A percentile compares a stretch with the other conserved stretches of the same genome.
These are phyloP conservation scores for Nixonia krombeini DNA, from an alignment of 1,140 invertebrate genomes.

Conservation along the genomic window DNA sequence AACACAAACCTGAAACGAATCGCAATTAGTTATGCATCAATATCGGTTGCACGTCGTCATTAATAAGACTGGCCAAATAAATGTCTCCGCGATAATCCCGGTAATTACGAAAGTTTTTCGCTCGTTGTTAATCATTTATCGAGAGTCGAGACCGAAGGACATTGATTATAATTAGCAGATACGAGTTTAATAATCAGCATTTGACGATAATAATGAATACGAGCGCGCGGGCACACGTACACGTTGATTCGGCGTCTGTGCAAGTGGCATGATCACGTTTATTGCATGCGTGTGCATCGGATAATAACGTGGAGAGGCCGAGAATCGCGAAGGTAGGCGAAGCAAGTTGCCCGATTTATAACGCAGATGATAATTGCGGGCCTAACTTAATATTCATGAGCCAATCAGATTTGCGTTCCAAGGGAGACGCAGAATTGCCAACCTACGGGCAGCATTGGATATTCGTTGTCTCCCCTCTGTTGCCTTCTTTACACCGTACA, in stretches of 20 bases:
- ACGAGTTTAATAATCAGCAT: constrained; percentile 71
- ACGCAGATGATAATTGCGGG: constrained; percentile 72
- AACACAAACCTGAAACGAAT: too few species aligned
- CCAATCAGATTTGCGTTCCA: constrained; percentile 71
- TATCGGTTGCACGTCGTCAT: too few species aligned
- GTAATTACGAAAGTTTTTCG: not conserved
- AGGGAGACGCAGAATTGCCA: constrained; percentile 62
- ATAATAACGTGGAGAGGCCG: constrained; percentile 61
- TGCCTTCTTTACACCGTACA: constrained; percentile 14
- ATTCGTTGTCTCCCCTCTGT: constrained; percentile 55
- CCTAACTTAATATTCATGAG: constrained; percentile 73
- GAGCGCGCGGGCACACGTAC: constrained; percentile 37
- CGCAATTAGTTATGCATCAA: not conserved
- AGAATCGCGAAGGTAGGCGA: constrained; percentile 58
- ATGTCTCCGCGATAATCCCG: too few species aligned
- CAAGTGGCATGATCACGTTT: constrained; percentile 46
- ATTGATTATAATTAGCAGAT: constrained; percentile 72
- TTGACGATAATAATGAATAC: constrained; percentile 62
- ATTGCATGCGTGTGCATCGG: constrained; percentile 48
- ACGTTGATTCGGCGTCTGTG: constrained; percentile 34
- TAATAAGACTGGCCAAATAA: too few species aligned
- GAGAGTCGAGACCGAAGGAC: constrained; percentile 59
- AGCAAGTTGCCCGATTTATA: constrained; percentile 71
- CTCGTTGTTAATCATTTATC: constrained; percentile 14
- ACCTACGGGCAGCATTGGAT: constrained; percentile 55